phyloP scores from a whole-genome alignment of 2,797 vertebrate genomes.

The Sebastes oblongus region DNA sequence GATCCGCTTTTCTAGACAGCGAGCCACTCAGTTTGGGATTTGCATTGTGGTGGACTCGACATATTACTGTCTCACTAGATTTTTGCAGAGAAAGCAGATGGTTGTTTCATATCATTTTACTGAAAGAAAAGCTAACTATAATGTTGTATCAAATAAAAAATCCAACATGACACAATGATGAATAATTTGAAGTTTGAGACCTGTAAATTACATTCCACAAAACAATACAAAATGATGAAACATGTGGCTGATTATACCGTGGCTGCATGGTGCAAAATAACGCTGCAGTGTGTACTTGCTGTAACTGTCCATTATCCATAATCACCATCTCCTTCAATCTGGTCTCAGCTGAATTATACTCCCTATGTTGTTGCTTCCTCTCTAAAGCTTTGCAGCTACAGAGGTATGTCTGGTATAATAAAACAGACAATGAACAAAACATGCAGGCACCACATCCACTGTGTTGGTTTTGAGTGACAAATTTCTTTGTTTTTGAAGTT shows the following conservation, averaged over 20 bases:
- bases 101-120: background rate
- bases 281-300: conserved; percentile 25
- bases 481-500: conserved; percentile 41
- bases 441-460: background rate
- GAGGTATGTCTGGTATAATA: conserved; percentile 2
- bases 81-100: background rate
- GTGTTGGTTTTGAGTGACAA: conserved; percentile 18
- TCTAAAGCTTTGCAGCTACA: conserved; percentile 4
- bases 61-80: background rate
- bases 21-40: conserved; percentile 25
- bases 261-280: conserved; percentile 20
- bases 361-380: background rate
- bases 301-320: conserved; percentile 32
- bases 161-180: background rate
- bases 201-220: background rate
- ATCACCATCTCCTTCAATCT: conserved; percentile 29
- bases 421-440: background rate
- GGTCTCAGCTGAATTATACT: conserved; percentile 7
- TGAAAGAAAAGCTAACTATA: background rate
- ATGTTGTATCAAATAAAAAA: conserved; percentile 6
- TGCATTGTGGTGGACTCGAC: conserved; percentile 12
- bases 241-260: conserved; percentile 31
- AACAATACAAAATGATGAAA: background rate
- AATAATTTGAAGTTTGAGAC: background rate
- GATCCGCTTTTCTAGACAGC: conserved; percentile 19